Evolutionary conservation across 2,113 vertebrate genomes (phyloP), one percentile per base, ranked within the genome.

Genomic region (Saimiri boliviensis): DNA sequence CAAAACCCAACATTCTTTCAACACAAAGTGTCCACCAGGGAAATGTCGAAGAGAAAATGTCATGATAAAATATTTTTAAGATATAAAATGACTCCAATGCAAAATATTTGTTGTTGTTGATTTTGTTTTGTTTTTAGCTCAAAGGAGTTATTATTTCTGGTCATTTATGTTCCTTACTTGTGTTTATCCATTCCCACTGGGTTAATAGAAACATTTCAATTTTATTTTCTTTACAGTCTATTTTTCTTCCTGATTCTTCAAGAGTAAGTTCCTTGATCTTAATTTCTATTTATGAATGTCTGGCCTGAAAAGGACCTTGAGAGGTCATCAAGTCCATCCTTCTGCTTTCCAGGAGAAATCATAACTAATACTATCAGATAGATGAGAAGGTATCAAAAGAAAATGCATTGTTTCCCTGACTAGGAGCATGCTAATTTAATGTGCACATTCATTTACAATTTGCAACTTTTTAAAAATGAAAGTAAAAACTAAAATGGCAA

Each of bases 401-500:
- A 97, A 96, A 92, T 71, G 40, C 47, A 74, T 70, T 40, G 49
- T 73, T 66, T 96, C 40, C 13, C 19, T 81, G 42, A 13, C 37
- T 88, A 92, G 89, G 5, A 87, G 70, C 6, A 52, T 91, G 60
- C 71, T 60, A 89, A 32, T 95, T 93, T 74, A 94, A 96, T 74
- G n/a, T n/a, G 40, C 30, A 89, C 42, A 79, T 97, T 76, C 92
- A 97, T 77, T 95, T 76, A 97, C 40, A 86, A 97, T 89, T 90
- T 93, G 49, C 76, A 90, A 74, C 86, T 94, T 84, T 96, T 49
- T 74, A 91, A 97, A 96, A 97, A 83, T 58, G 96, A 98, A 98
- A 98, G 93, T 93, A 96, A 97, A 97, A 98, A 96, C 83, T 93
- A 95, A 97, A 98, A 88, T 88, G 76, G 58, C 74, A 89, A 97